Evolutionary conservation across 2,113 vertebrate genomes (phyloP), one percentile per base, ranked within the genome.

Genomic region (Corythoichthys intestinalis): DNA sequence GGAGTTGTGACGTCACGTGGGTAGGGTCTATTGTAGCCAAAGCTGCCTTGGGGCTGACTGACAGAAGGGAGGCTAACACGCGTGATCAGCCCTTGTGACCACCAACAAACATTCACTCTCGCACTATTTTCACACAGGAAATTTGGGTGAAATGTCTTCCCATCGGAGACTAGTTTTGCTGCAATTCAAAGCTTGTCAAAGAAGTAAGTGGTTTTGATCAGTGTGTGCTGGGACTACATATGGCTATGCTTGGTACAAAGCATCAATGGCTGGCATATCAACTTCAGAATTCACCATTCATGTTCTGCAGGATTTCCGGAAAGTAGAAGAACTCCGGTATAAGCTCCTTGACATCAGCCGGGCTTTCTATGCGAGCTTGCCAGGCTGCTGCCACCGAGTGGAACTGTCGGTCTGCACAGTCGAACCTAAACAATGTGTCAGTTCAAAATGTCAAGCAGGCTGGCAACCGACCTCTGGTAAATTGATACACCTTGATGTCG

Each of bases 321-420:
- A 95, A 96, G 85, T 98, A 99, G 92, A 98, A 99, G 87, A 99
- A 99, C 87, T 99, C 97, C 0, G 97, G 97, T 76, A 98, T 97
- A 78, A 98, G 93, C 90, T 98, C 97, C 79, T 99, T 98, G 74
- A 99, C 97, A 0, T 99, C 97, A 0, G 94, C 95, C 0, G 96
- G 96, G 84, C 95, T 99, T 87, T 99, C 97, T 92, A 99, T 94
- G 57, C 96, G 95, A 1, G 96, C 94, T 77, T 98, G 96, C 97
- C 97, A 98, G 1, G 97, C 95, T 0, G 97, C 97, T 0, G 96
- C 94, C 84, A 98, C 94, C 0, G 97, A 96, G 91, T 98, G 97
- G 83, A 99, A 98, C 90, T 98, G 97, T 47, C 97, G 89, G 82
- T 98, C 97, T 0, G 97, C 95, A 66, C 96, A 98, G 91, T 99